A percentile compares a stretch with the other conserved stretches of the same genome.
phyloP scores from a whole-genome alignment of 2,888 invertebrate genomes.

The Gibbula magus region DNA sequence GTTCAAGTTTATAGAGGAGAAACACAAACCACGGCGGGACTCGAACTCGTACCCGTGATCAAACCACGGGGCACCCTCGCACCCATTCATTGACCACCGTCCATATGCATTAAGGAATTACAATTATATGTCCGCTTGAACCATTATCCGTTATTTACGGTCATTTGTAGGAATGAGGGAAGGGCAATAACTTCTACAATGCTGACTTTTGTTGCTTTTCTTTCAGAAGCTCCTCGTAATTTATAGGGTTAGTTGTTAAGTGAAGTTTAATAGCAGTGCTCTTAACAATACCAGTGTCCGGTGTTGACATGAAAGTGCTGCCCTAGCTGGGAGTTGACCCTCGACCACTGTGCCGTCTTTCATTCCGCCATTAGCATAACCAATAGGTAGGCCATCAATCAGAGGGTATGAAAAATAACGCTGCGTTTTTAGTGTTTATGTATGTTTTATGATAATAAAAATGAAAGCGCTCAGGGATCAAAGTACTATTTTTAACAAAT shows the following conservation, averaged over 20 bases:
- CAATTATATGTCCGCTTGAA: neutral
- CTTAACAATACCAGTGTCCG: no score
- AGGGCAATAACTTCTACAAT: neutral
- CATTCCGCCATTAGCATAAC: no score
- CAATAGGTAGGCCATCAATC: no score
- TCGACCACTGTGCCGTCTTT: no score
- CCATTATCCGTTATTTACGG: conserved; percentile 10
- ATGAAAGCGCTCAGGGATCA: no score
- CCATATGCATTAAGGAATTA: conserved; percentile 12
- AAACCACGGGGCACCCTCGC: neutral
- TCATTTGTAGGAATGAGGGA: neutral
- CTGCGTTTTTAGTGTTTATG: no score
- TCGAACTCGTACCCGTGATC: neutral
- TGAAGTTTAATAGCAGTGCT: no score
- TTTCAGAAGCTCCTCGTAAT: neutral
- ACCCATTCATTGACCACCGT: neutral
- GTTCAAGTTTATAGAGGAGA: neutral
- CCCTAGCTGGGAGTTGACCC: no score
- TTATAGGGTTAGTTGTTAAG: neutral
- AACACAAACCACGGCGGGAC: neutral
- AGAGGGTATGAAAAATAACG: no score
- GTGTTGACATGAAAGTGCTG: no score
- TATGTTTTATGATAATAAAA: no score
- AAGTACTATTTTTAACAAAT: no score
- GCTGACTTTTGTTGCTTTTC: conserved; percentile 1